Conservation (phyloP, 1,140 invertebrate genomes). For the Saccostrea glomerata region DNA sequence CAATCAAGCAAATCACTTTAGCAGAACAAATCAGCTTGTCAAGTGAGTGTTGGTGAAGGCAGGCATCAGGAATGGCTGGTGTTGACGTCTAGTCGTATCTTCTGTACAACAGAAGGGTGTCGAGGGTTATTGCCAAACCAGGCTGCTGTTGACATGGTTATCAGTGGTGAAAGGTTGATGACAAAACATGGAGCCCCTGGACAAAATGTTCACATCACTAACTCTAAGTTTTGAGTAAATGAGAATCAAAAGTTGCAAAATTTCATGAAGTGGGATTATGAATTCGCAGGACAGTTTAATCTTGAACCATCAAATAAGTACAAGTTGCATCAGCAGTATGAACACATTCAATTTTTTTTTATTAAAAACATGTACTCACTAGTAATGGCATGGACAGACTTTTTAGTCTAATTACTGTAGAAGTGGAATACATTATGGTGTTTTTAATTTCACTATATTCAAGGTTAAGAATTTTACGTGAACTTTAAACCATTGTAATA, state of each 20-base stretch:
- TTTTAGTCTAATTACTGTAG: too few relatives aligned
- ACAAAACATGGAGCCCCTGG: background rate
- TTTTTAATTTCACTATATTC: too few relatives aligned
- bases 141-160: background rate
- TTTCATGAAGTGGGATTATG: too few relatives aligned
- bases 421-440: too few relatives aligned
- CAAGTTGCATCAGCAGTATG: too few relatives aligned
- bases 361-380: too few relatives aligned
- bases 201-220: background rate
- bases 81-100: background rate
- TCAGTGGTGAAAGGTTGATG: background rate
- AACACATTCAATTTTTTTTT: too few relatives aligned
- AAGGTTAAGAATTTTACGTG: too few relatives aligned
- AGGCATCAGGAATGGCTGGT: background rate
- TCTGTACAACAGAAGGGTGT: background rate
- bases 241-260: background rate
- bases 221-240: background rate
- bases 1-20: conserved; percentile 33
- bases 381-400: too few relatives aligned
- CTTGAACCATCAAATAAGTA: too few relatives aligned
- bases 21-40: conserved; percentile 13
- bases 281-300: too few relatives aligned
- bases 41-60: conserved; percentile 2
- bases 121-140: background rate
- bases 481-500: too few relatives aligned